These are phyloP conservation scores for Cassiopea andromeda DNA, from an alignment of 30 jellyfish, hydroid and myxozoan species.

Conservation along the genomic window DNA sequence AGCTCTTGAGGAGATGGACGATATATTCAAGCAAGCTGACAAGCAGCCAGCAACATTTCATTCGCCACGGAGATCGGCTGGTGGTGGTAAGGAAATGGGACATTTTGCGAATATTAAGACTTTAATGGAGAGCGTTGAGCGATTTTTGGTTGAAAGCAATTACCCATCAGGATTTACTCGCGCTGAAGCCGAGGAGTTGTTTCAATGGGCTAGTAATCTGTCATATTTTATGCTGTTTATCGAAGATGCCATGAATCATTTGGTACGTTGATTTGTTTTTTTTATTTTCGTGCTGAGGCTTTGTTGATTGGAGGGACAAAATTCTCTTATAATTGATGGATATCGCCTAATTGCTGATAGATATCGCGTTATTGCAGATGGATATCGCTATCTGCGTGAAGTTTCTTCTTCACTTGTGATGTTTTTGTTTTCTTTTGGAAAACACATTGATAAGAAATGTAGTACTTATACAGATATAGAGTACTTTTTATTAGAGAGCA, in stretches of 20 bases:
- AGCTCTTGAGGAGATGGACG: constrained; percentile 99
- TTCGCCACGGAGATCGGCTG: constrained; percentile 33
- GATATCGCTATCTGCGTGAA: not conserved
- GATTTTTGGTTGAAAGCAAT: constrained; percentile 64
- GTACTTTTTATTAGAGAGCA: too few relatives aligned
- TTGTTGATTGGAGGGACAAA: not conserved
- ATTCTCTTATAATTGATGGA: not conserved
- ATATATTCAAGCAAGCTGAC: constrained; percentile 82
- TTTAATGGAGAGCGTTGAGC: constrained; percentile 73
- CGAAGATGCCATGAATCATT: constrained; percentile 61
- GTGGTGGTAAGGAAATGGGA: constrained; percentile 19
- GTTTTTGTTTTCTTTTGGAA: too few relatives aligned
- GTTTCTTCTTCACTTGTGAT: too few relatives aligned
- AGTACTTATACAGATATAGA: too few relatives aligned
- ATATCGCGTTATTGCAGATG: not conserved
- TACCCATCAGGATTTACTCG: constrained; percentile 61
- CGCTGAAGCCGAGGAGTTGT: constrained; percentile 51
- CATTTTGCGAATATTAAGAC: constrained; percentile 37
- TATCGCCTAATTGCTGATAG: not conserved
- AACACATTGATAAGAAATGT: too few relatives aligned
- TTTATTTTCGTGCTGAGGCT: not conserved
- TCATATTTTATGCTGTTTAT: constrained; percentile 68
- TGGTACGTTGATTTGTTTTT: constrained; percentile 45
- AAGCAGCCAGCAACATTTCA: constrained; percentile 51
- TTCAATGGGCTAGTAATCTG: constrained; percentile 58